Evolutionary conservation across 2,888 invertebrate genomes (phyloP).

Genomic region (Synergus gifuensis): DNA sequence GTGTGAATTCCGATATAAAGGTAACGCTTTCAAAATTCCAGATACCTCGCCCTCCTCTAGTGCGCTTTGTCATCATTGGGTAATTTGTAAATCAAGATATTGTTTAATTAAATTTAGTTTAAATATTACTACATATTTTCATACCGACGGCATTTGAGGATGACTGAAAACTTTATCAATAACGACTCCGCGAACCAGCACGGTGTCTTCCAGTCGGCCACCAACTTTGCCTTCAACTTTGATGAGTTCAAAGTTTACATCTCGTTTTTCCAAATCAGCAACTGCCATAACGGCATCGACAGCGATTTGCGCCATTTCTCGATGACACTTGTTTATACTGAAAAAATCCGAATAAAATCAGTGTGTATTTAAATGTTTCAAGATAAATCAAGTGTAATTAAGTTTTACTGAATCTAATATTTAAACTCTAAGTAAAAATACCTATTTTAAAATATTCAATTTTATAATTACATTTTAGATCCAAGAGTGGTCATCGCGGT

Average conservation of each 20-base stretch:
- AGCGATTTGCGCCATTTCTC: constrained; percentile 99
- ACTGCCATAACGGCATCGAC: constrained; percentile 98
- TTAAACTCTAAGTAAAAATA: constrained; percentile 28
- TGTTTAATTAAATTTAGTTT: no score
- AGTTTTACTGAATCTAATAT: background rate
- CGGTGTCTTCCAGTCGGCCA: constrained; percentile 97
- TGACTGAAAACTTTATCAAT: constrained; percentile 99
- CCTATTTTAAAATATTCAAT: background rate
- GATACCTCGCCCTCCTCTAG: constrained; percentile 66
- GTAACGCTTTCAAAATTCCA: constrained; percentile 48
- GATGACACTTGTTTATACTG: constrained; percentile 95
- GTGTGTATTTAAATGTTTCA: background rate
- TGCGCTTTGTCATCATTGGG: constrained; percentile 72
- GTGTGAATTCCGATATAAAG: constrained; percentile 42
- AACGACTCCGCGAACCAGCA: constrained; percentile 97
- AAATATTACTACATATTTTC: background rate
- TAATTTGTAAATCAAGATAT: constrained; percentile 43
- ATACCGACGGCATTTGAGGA: constrained; percentile 98
- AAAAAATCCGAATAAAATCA: constrained; percentile 55
- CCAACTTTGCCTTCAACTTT: constrained; percentile 99
- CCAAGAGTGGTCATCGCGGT: constrained; percentile 99
- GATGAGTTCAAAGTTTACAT: constrained; percentile 99
- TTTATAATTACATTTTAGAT: constrained; percentile 89
- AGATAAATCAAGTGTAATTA: background rate
- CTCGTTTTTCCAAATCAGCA: constrained; percentile 94